Evolutionary conservation across 2,888 invertebrate genomes (phyloP).

Genomic region (Flexamia atlantica): DNA sequence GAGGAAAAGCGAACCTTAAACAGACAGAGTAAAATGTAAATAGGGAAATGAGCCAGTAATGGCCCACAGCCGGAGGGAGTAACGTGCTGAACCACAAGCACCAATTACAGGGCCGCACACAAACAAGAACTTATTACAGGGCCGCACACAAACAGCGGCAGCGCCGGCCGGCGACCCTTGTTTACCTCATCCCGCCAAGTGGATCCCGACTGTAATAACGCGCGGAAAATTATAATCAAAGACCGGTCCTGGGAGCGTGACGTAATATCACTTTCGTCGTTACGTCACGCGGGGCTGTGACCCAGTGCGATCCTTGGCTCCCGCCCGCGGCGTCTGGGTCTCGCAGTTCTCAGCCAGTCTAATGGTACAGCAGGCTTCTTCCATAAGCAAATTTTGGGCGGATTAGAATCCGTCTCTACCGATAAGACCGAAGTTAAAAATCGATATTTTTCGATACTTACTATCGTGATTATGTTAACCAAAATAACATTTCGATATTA

Average conservation of each 20-base stretch:
- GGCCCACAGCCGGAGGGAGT: not conserved
- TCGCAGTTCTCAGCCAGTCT: not conserved
- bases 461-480: too few relatives aligned
- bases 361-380: too few relatives aligned
- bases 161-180: not conserved
- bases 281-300: slow-evolving; percentile 10
- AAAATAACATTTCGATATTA: too few relatives aligned
- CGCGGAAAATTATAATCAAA: not conserved
- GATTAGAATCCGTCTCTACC: too few relatives aligned
- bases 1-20: too few relatives aligned
- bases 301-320: not conserved
- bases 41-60: not conserved
- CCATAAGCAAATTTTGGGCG: too few relatives aligned
- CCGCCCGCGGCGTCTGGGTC: not conserved
- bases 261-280: slow-evolving; percentile 15
- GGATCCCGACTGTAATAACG: slow-evolving; percentile 3
- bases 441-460: too few relatives aligned
- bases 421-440: too few relatives aligned
- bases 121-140: not conserved
- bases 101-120: not conserved
- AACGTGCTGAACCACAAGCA: too few relatives aligned
- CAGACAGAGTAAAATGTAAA: too few relatives aligned
- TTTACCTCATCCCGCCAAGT: slow-evolving; percentile 3
- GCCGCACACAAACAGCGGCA: not conserved
- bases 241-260: not conserved